Evolutionary conservation across 2,113 vertebrate genomes (phyloP), one percentile per base, ranked within the genome.

Genomic region (Narcine bancroftii): DNA sequence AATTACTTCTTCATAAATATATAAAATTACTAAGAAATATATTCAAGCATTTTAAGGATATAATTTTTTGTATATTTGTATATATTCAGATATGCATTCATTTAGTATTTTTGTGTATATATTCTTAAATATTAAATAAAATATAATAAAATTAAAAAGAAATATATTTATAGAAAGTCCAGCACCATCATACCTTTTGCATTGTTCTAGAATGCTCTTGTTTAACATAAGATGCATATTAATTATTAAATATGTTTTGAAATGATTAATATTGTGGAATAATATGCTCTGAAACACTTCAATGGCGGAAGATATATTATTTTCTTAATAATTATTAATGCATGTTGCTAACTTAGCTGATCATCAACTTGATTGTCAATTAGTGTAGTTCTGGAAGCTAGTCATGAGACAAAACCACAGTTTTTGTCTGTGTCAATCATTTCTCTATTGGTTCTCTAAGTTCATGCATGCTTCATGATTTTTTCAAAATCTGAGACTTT

Each of bases 401-500:
- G 42, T 47, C 42, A 79, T 19, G 45, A 9, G 29, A 47, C 24
- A 33, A 10, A 56, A 53, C 47, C 33, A 83, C 29, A 53, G 50
- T 53, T 79, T 83, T 53, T 56, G 79, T 83, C 53, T n/a, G 47
- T 83, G 47, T 29, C 79, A 56, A 13, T 56, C 79, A 53, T 83
- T 53, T 83, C 29, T 56, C 26, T 83, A 83, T 83, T 33, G 3
- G 47, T 26, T 81, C 26, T 17, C 79, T 83, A 10, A 33, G 79
- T 56, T 56, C 45, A 56, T 83, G 79, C 47, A 56, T 83, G 53
- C 79, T 83, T 56, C 50, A 83, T 83, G 79, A 53, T 33, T 53
- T n/a, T 83, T 56, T 83, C 79, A 83, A 83, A 53, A 83, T 83
- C 79, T n/a, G 47, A 83, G 47, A 83, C 77, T 83, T 83, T 26